phyloP scores from a whole-genome alignment of 2,113 vertebrate species.

The Lampris incognitus region DNA sequence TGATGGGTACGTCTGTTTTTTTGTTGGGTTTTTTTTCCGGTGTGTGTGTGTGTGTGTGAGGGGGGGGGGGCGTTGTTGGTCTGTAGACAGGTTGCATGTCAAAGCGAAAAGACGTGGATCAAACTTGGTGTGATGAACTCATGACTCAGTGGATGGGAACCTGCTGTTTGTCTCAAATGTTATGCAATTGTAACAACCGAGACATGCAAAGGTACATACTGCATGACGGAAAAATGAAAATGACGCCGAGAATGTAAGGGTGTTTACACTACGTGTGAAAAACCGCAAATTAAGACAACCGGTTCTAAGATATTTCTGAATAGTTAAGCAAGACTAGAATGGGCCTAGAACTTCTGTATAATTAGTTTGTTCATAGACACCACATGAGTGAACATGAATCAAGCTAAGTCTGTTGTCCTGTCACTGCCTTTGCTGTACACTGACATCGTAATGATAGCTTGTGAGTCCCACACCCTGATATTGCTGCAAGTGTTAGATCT shows the following conservation, averaged over 20 bases:
- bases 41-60: conserved; percentile 5
- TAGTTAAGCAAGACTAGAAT: neutral
- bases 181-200: conserved; percentile 34
- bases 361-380: neutral
- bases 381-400: neutral
- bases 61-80: neutral
- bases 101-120: conserved; percentile 33
- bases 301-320: neutral
- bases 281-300: neutral
- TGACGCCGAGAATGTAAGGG: conserved; percentile 3
- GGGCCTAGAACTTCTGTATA: neutral
- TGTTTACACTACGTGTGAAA: conserved; percentile 4
- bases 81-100: conserved; percentile 56
- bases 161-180: conserved; percentile 33
- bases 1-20: neutral
- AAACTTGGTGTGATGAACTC: conserved; percentile 40
- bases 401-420: neutral
- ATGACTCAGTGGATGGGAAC: conserved; percentile 67
- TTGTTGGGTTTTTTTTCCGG: too few relatives aligned
- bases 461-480: neutral
- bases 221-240: neutral
- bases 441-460: conserved; percentile 12
- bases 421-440: neutral
- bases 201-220: conserved; percentile 16
- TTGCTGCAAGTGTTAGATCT: neutral